Evolutionary conservation across 2,113 vertebrate genomes (phyloP), one percentile per base, ranked within the genome.

Genomic region (Reinhardtius hippoglossoides): DNA sequence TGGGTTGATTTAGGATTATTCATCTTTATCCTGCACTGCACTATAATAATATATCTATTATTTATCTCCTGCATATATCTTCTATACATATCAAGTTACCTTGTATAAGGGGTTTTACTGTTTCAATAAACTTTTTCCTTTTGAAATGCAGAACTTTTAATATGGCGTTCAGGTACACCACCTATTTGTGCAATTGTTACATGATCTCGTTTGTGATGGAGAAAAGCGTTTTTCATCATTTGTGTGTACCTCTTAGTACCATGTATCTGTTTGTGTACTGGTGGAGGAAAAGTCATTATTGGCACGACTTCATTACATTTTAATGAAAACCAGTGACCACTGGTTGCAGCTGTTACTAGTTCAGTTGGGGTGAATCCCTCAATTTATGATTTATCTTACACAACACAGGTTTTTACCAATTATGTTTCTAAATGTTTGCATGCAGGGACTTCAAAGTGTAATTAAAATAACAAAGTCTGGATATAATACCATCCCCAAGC

Each of bases 401-500:
- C 50, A 63, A 72, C 59, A 37, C 4, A 44, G 44, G 1, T 18
- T n/a, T 62, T 2, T 40, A 27, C 13, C 15, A 9, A 27, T 37
- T 60, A 42, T 59, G 6, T 55, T 37, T 23, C 20, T 16, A 21
- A 16, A 26, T 3, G 21, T 1, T 58, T 44, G 20, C n/a, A 10
- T 37, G 67, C 55, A 31, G 35, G 1, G 9, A 26, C 50, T 69
- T 20, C 48, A 14, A 48, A 55, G 15, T 26, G 16, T 50, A 42
- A 61, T 64, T 40, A 42, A 57, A 78, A 56, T 4, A 44, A 80
- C 44, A 55, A 69, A 31, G 9, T 60, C 14, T 21, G 9, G 44
- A 46, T 68, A 76, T 40, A 50, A 61, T 27, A 14, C n/a, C 18
- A 57, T 55, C 62, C 35, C 5, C 50, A 50, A 70, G 59, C 66